Base-by-base conservation (phyloP, 2,113 vertebrate genomes). In the Bagarius yarrelli region DNA sequence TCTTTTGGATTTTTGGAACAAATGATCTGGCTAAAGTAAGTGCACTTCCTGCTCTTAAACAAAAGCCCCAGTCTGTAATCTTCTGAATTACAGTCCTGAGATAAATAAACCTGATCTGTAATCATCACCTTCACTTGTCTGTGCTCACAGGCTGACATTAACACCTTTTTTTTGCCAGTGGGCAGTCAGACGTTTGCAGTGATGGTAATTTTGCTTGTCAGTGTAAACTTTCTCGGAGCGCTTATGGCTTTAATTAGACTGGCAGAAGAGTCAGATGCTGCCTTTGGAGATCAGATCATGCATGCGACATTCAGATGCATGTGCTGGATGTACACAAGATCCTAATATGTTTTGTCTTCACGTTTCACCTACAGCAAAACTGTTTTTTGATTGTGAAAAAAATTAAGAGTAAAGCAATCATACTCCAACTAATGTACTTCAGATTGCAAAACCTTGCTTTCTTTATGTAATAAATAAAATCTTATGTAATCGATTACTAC, bases 171-270 rank as follows among this genome's bases (percentile, higher is more conserved):
- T 53, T 40, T 40, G 3, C 6, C 32, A 53, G 6, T 13, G 16
- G 34, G 64, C 73, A 70, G 75, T 53, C n/a, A 61, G 71, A 77
- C 36, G 79, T 81, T 76, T 72, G 77, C 30, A 75, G 56, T 80
- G 81, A 83, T 61, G 63, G 52, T 84, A 75, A 86, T 81, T 76
- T 81, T 67, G 57, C 67, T 76, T 60, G 85, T 81, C 77, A 71
- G 64, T 76, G 73, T 75, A 66, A 80, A 79, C 40, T n/a, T 67
- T 75, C 66, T 67, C 40, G 19, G 40, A 83, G 76, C 57, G 25
- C 8, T 72, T 67, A 32, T 66, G 82, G 59, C 75, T 83, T 83
- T 84, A 87, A 85, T 87, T 83, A 85, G 82, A 60, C 27, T 47
- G 57, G 21, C 12, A 61, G 79, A 57, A 27, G 40, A 21, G 25